Percentiles rank a stretch among this genome's conserved stretches.
Evolutionary conservation across 1,140 invertebrate species (phyloP).

Genomic region (Drosophila elegans): DNA sequence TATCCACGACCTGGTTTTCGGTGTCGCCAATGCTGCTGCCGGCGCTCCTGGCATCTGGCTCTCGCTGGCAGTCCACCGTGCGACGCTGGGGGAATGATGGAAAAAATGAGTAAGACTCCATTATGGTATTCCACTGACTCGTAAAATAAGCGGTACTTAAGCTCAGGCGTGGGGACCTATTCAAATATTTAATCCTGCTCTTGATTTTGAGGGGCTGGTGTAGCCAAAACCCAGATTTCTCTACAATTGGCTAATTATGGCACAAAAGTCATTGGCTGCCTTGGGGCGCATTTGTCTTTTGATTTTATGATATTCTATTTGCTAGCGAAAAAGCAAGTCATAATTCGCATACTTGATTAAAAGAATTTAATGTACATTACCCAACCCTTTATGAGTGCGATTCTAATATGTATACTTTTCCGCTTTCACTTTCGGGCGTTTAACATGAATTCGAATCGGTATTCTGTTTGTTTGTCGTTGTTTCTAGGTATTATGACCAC

Average conservation of each 20-base stretch:
- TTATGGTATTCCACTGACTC: slow-evolving; percentile 18
- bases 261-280: slow-evolving; percentile 31
- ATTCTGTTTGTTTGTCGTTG: no score
- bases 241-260: slow-evolving; percentile 70
- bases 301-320: slow-evolving; percentile 7
- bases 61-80: slow-evolving; percentile 59
- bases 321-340: slow-evolving; percentile 8
- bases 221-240: slow-evolving; percentile 2
- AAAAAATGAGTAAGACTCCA: slow-evolving; percentile 25
- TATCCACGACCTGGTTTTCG: slow-evolving; percentile 85
- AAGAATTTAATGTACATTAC: background rate
- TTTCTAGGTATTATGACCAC: no score
- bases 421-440: no score
- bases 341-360: slow-evolving; percentile 1
- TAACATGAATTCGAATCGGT: no score
- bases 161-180: slow-evolving; percentile 9
- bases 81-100: slow-evolving; percentile 53
- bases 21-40: slow-evolving; percentile 5
- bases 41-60: slow-evolving; percentile 68
- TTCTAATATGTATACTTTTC: background rate
- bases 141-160: slow-evolving; percentile 46
- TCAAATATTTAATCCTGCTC: slow-evolving; percentile 65
- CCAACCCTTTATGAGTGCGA: background rate
- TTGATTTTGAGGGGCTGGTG: slow-evolving; percentile 50
- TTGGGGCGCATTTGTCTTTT: slow-evolving; percentile 18